Evolutionary conservation across 2,797 vertebrate species (phyloP), one percentile per base, ranked within the genome.

Genomic region (Pelodytes ibericus): DNA sequence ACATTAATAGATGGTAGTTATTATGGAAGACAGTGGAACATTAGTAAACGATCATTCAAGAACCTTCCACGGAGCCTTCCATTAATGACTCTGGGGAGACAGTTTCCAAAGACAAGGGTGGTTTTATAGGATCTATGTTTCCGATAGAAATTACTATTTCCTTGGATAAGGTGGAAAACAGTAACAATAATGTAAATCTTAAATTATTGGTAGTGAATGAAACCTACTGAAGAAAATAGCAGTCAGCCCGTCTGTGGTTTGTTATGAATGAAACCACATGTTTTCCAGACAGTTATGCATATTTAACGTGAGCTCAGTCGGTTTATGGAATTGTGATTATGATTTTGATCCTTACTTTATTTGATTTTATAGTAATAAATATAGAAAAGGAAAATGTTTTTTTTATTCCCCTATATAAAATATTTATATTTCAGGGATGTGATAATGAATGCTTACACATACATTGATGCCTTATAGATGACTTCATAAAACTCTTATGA

Each of bases 161-260:
- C 70, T 49, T 72, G 27, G 41, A 25, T 49, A 72, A 27, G 16
- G 49, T 53, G 20, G 36, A 59, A 71, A 61, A 72, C n/a, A 22
- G 39, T 31, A 30, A 41, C 41, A 71, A 44, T 61, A 51, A 5
- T 30, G 30, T 10, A 18, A 59, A 51, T 62, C 58, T 44, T 72
- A 20, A 60, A 71, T 29, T 30, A 71, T 30, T 30, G 30, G 57
- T 47, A 31, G 24, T 47, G 26, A 49, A 47, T 36, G 44, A 20
- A 71, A 71, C 53, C 26, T 27, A 25, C 53, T 61, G 30, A 60
- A 71, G 44, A 61, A 51, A 62, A 26, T 6, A 61, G 39, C 27
- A 31, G n/a, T 72, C 27, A 25, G 41, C 49, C n/a, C 49, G 29
- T 24, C 26, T 61, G 26, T 61, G 41, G 39, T 44, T 61, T 72